phyloP scores from a whole-genome alignment of 2,888 invertebrate species.

The Stenchaetothrips biformis region DNA sequence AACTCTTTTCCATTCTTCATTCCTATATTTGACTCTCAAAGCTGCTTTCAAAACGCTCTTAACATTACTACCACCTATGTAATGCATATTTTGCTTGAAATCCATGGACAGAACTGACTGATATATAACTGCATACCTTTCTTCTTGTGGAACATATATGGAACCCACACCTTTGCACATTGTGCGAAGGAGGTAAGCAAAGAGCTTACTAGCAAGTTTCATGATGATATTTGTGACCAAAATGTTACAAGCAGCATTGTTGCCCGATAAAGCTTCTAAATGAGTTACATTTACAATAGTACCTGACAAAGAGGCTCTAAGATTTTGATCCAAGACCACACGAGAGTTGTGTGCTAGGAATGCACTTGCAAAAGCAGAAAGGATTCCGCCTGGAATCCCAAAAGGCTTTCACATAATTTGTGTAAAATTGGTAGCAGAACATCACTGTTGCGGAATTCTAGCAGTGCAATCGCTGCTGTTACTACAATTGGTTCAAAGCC shows the following conservation, averaged over 20 bases:
- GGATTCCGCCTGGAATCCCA: neutral
- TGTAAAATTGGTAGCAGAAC: no score
- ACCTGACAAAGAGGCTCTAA: neutral
- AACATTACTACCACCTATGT: neutral
- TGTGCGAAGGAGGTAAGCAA: neutral
- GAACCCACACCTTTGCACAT: neutral
- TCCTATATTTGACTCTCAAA: neutral
- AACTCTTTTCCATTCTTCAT: neutral
- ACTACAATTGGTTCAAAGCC: no score
- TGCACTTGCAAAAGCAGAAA: neutral
- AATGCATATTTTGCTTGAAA: conserved; percentile 1
- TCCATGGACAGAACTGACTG: neutral
- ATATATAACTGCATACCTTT: neutral
- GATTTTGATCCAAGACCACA: neutral
- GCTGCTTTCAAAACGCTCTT: neutral
- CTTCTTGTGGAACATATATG: neutral
- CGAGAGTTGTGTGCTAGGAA: neutral
- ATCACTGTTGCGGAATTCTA: no score
- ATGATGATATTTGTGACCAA: neutral
- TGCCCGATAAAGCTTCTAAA: neutral
- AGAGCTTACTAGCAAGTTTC: neutral
- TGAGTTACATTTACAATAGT: neutral
- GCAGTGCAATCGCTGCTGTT: neutral
- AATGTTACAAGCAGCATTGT: neutral
- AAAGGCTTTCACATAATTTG: neutral